Conservation (phyloP, 2,888 invertebrate genomes). For the Megalurothrips usitatus region DNA sequence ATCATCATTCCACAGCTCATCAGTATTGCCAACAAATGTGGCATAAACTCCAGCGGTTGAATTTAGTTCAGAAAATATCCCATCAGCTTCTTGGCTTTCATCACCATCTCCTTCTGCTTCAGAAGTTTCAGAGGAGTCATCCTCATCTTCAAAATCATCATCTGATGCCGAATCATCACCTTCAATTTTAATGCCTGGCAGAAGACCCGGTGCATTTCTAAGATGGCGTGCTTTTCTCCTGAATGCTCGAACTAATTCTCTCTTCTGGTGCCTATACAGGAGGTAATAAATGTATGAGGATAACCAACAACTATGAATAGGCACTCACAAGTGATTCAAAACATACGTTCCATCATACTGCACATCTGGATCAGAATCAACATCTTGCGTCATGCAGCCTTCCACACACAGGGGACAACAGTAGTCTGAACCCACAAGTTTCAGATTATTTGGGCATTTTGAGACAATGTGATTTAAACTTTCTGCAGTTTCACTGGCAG, state of each 20-base stretch:
- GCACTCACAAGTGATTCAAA: neutral
- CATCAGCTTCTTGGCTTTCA: neutral
- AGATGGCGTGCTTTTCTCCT: neutral
- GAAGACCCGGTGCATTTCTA: neutral
- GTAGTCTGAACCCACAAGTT: neutral
- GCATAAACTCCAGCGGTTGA: conserved; percentile 2
- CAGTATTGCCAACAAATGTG: neutral
- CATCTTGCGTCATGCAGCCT: conserved; percentile 13
- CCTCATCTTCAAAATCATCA: conserved; percentile 9
- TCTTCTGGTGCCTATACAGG: neutral
- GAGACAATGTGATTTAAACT: neutral
- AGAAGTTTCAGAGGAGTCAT: neutral
- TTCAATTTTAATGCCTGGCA: neutral
- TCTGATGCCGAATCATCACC: neutral
- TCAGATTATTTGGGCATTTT: neutral
- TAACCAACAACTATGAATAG: too few species aligned
- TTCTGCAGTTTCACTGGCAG: neutral
- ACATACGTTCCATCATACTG: conserved; percentile 1
- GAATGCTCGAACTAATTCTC: conserved; percentile 14
- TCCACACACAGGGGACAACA: neutral
- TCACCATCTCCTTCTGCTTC: neutral
- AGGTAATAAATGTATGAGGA: neutral
- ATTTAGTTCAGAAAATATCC: neutral
- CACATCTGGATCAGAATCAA: conserved; percentile 11
- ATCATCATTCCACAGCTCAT: conserved; percentile 11